These are phyloP conservation scores for Anabas testudineus DNA, from an alignment of 2,797 vertebrate species.

Conservation along the genomic window DNA sequence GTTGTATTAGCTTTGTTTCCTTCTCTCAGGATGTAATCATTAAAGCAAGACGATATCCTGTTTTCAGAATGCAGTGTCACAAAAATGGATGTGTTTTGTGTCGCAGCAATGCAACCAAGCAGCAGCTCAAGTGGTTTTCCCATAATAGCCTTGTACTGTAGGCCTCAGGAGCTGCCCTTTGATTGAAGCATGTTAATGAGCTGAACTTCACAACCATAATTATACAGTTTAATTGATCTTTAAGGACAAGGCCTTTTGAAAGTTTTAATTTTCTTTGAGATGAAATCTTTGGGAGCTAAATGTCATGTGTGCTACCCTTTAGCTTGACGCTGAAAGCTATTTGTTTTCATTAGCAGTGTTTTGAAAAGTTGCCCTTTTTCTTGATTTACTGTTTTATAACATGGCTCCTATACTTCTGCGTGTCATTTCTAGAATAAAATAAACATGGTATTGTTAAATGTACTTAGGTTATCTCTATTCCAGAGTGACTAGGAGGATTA, in stretches of 20 bases:
- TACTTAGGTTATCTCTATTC: not conserved
- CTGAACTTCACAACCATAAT: slow-evolving; percentile 64
- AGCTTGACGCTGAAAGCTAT: slow-evolving; percentile 47
- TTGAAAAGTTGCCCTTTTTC: slow-evolving; percentile 62
- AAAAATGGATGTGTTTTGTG: slow-evolving; percentile 11
- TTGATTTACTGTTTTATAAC: slow-evolving; percentile 49
- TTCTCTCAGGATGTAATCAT: slow-evolving; percentile 15
- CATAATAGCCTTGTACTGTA: slow-evolving; percentile 25
- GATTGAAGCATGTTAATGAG: slow-evolving; percentile 62
- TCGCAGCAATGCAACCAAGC: not conserved
- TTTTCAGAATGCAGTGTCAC: slow-evolving; percentile 9
- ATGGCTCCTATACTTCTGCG: not conserved
- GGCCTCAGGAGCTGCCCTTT: slow-evolving; percentile 40
- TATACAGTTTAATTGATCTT: slow-evolving; percentile 67
- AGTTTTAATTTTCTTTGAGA: slow-evolving; percentile 64
- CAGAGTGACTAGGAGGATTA: not conserved
- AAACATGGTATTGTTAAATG: not conserved
- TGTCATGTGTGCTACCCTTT: slow-evolving; percentile 66
- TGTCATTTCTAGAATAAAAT: not conserved
- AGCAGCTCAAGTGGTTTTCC: slow-evolving; percentile 35
- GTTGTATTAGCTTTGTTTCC: slow-evolving; percentile 13
- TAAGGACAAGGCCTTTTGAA: slow-evolving; percentile 60
- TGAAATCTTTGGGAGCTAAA: slow-evolving; percentile 70
- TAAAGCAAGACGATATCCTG: slow-evolving; percentile 5
- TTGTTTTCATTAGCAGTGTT: slow-evolving; percentile 69